A percentile compares a stretch with the other conserved stretches of the same genome.
Conservation (phyloP, 2,888 invertebrate genomes). For the Prenolepis imparis region DNA sequence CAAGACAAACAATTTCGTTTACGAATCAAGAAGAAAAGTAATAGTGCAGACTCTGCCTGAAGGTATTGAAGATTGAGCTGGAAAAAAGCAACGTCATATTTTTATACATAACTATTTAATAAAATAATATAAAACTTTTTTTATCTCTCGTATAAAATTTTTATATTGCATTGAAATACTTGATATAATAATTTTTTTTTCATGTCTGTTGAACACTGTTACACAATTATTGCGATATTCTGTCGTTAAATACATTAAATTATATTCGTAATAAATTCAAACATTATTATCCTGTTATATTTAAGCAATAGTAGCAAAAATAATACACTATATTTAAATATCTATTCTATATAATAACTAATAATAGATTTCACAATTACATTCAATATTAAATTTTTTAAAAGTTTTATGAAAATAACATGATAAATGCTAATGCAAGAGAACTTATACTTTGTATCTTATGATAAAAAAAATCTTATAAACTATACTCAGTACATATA, state of each 20-base stretch:
- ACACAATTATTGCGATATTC: background rate
- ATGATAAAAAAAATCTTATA: background rate
- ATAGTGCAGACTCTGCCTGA: conserved; percentile 94
- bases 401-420: conserved; percentile 5
- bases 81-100: conserved; percentile 8
- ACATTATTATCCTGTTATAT: background rate
- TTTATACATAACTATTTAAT: conserved; percentile 28
- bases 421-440: background rate
- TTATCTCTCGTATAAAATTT: background rate
- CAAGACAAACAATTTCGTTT: conserved; percentile 94
- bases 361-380: conserved; percentile 1
- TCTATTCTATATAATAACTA: conserved; percentile 12
- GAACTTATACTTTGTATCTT: background rate
- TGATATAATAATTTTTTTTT: background rate
- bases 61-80: conserved; percentile 82
- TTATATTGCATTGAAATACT: background rate
- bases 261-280: conserved; percentile 2
- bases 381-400: conserved; percentile 27
- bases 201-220: conserved; percentile 6
- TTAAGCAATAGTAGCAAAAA: conserved; percentile 34
- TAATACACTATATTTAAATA: conserved; percentile 38
- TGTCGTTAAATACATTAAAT: conserved; percentile 7
- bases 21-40: conserved; percentile 93
- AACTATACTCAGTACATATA: background rate
- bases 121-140: background rate